Evolutionary conservation across 2,113 vertebrate genomes (phyloP).

Genomic region (Hippocampus barbouri): DNA sequence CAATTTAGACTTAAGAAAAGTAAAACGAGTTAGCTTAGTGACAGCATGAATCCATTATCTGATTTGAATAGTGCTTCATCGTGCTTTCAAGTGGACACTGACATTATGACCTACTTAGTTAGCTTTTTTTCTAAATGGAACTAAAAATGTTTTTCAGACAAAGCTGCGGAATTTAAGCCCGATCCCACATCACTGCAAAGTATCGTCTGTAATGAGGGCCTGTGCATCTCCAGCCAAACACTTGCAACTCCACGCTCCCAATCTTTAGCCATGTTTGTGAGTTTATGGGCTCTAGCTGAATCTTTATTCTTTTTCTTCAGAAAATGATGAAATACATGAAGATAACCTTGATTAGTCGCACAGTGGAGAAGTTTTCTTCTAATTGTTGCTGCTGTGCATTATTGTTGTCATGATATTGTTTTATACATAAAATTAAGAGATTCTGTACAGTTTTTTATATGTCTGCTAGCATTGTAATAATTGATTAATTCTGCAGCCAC

Average conservation of each 20-base stretch:
- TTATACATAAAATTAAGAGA: no score
- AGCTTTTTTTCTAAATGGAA: not conserved
- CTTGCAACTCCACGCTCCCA: slow-evolving; percentile 36
- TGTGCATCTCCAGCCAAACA: slow-evolving; percentile 1
- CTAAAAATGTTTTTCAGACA: slow-evolving; percentile 27
- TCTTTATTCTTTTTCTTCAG: not conserved
- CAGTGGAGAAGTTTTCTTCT: no score
- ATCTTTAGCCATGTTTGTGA: slow-evolving; percentile 1
- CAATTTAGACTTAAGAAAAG: not conserved
- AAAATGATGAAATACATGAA: no score
- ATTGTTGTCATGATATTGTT: no score
- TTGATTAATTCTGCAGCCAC: slow-evolving; percentile 53
- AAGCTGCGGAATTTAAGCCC: slow-evolving; percentile 40
- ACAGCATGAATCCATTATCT: not conserved
- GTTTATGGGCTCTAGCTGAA: not conserved
- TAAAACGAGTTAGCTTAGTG: no score
- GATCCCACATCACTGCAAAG: slow-evolving; percentile 54
- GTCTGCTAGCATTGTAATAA: not conserved
- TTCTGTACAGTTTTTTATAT: no score
- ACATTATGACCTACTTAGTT: not conserved
- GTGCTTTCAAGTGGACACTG: not conserved
- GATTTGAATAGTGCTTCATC: not conserved
- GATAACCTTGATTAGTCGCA: no score
- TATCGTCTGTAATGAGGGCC: slow-evolving; percentile 56
- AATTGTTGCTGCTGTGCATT: no score